These are phyloP conservation scores for Saturnia japonica DNA, from an alignment of 2,888 invertebrate genomes.

Conservation along the genomic window DNA sequence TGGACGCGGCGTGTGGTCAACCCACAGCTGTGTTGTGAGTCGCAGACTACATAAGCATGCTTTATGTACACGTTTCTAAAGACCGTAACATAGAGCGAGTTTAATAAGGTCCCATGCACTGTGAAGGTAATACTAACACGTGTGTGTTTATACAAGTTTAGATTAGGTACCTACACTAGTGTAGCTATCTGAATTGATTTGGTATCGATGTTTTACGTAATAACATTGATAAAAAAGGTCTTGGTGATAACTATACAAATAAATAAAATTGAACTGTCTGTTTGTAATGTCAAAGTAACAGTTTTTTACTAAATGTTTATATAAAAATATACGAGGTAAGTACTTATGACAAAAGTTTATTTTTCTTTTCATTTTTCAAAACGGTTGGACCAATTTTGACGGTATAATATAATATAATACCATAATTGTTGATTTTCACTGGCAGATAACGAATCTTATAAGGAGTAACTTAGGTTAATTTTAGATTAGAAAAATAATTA, in stretches of 20 bases:
- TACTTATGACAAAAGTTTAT: no score
- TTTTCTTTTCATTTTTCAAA: no score
- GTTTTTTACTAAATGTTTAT: no score
- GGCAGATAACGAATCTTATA: no score
- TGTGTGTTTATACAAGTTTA: background rate
- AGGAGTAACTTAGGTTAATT: no score
- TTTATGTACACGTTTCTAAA: slow-evolving; percentile 1
- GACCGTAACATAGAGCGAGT: slow-evolving; percentile 14
- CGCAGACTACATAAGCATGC: slow-evolving; percentile 51
- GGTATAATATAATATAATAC: no score
- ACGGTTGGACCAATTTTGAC: no score
- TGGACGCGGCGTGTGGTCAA: slow-evolving; percentile 57
- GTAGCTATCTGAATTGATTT: background rate
- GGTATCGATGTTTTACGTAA: background rate
- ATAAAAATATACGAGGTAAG: no score
- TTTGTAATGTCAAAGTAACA: no score
- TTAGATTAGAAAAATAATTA: no score
- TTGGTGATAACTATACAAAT: background rate
- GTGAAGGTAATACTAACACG: background rate
- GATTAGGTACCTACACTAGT: background rate
- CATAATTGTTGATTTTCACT: no score
- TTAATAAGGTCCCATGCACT: slow-evolving; percentile 14
- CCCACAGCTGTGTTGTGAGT: slow-evolving; percentile 60
- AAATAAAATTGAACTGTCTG: no score
- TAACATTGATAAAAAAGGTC: background rate